Percentiles rank a stretch among this genome's conserved stretches.
phyloP scores from a whole-genome alignment of 2,113 vertebrate genomes.

The Laticauda colubrina region DNA sequence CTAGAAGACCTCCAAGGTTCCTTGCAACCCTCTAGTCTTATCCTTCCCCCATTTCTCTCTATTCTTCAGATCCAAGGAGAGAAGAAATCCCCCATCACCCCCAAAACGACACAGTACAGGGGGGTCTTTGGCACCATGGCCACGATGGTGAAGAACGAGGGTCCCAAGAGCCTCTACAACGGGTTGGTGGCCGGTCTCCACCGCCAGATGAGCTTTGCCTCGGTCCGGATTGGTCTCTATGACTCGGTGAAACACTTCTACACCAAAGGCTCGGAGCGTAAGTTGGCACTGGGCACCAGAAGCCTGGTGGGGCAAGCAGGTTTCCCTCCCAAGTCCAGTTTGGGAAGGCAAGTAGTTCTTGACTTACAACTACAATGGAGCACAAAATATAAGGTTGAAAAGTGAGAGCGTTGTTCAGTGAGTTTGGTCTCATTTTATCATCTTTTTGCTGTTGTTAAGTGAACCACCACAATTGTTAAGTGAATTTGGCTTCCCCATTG shows the following conservation, averaged over 20 bases:
- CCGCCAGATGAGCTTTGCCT: conserved; percentile 88
- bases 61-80: conserved; percentile 83
- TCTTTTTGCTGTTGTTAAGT: no score
- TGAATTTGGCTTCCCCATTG: no score
- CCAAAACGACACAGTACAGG: conserved; percentile 61
- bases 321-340: background rate
- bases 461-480: no score
- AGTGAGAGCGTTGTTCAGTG: no score
- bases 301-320: background rate
- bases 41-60: background rate
- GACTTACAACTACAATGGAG: no score
- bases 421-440: no score
- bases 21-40: background rate
- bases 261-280: conserved; percentile 78
- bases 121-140: conserved; percentile 85
- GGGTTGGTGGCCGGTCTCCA: conserved; percentile 86
- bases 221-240: conserved; percentile 87
- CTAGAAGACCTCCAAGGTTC: no score
- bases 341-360: no score
- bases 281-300: conserved; percentile 39
- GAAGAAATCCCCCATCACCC: background rate
- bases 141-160: conserved; percentile 84
- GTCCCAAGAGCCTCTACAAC: conserved; percentile 77
- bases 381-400: no score
- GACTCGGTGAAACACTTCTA: conserved; percentile 89